Base-by-base conservation (phyloP, 2,888 invertebrate genomes). In the Maniola hyperantus region DNA sequence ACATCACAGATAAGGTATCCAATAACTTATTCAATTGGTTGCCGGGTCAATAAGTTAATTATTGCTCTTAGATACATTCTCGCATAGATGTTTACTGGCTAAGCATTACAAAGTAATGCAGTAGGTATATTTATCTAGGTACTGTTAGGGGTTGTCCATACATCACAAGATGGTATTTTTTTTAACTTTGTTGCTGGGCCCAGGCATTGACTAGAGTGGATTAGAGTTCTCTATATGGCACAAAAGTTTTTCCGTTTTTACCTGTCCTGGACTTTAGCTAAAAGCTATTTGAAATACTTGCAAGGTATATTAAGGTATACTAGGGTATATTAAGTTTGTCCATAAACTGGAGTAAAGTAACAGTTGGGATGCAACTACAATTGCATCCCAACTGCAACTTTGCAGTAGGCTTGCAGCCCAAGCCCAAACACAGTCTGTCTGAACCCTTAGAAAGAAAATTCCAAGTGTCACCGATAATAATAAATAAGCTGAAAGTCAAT, bases 31-130 rank as follows among this genome's bases (percentile, higher is more conserved):
- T 75, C 78, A 79, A 81, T 74, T 74, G 68, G 85, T 88, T 84
- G 83, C 83, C 80, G 69, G 87, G 89, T 87, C 88, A 85, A 86
- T 79, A 83, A 80, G 87, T 86, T 83, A 88, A 87, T 79, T 80
- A 75, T 80, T 79, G 74, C 75, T 77, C 75, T 79, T 26, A 67
- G 66, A 66, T 74, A 77, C 75, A 79, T 78, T 65, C 59, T 58
- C 63, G 15, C 36, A 66, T 59, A 62, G 18, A 62, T 69, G 57
- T 69, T 69, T 67, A 69, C 69, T 64, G 62, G 20, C 61, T 36
- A 48, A 13, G 11, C 42, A 20, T 58, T 62, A 69, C 67, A 67
- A 50, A 44, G 69, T 69, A 48, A 42, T 50, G 2, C 10, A n/a
- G 50, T 67, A 67, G 54, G 64, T 67, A 64, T 46, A 26, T 54